phyloP scores from a whole-genome alignment of 2,888 invertebrate species.

The Orthonychiurus folsomi region DNA sequence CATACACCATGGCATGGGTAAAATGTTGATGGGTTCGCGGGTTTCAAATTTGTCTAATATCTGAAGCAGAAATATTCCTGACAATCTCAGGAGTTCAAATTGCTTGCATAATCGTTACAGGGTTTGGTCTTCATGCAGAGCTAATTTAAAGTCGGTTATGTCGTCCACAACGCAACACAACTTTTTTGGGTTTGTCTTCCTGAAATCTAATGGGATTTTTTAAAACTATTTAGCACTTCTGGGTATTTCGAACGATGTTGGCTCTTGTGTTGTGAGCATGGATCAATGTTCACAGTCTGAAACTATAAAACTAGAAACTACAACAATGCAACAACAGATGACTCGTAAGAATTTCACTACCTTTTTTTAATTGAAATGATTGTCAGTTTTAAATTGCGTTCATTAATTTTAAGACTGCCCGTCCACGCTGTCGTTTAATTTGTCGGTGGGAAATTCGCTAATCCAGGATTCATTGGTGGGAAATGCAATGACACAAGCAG shows the following conservation, averaged over 20 bases:
- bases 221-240: slow-evolving; percentile 17
- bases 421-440: background rate
- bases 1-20: no score
- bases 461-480: background rate
- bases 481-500: background rate
- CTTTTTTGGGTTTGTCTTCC: slow-evolving; percentile 22
- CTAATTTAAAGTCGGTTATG: slow-evolving; percentile 36
- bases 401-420: background rate
- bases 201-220: slow-evolving; percentile 33
- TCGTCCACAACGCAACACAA: slow-evolving; percentile 19
- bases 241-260: background rate
- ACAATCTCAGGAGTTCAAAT: slow-evolving; percentile 3
- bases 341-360: slow-evolving; percentile 18
- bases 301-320: no score
- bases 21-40: background rate
- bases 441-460: background rate
- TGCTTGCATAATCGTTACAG: slow-evolving; percentile 41
- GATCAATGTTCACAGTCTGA: no score
- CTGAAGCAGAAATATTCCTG: background rate
- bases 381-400: background rate
- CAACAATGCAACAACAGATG: slow-evolving; percentile 16
- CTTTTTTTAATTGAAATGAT: no score
- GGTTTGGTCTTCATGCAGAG: slow-evolving; percentile 34
- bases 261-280: background rate
- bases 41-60: no score